phyloP scores from a whole-genome alignment of 2,113 vertebrate genomes.

The Psittacula cyanocephala region DNA sequence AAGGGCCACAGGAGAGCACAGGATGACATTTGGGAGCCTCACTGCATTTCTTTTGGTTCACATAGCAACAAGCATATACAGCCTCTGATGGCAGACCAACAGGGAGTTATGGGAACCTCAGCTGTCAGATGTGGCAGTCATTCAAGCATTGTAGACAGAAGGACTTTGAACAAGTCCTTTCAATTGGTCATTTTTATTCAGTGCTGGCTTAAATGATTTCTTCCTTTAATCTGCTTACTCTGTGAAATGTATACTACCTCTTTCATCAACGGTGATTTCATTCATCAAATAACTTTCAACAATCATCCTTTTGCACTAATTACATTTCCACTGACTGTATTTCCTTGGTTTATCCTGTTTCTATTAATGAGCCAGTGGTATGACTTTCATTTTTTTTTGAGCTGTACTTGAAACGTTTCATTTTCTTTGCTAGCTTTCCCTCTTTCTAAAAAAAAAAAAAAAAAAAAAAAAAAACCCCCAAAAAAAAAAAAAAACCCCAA shows the following conservation, averaged over 20 bases:
- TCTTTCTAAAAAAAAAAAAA: not conserved
- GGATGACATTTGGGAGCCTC: not conserved
- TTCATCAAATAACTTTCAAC: not conserved
- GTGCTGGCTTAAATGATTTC: not conserved
- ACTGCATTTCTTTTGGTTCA: slow-evolving; percentile 58
- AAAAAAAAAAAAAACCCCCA: no score
- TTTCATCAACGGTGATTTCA: not conserved
- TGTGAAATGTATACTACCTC: not conserved
- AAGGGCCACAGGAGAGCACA: not conserved
- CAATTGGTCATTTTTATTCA: slow-evolving; percentile 8
- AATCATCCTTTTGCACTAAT: not conserved
- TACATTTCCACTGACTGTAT: not conserved
- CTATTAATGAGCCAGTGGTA: not conserved
- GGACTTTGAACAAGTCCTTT: slow-evolving; percentile 9
- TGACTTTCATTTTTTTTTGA: not conserved
- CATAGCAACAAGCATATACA: slow-evolving; percentile 69
- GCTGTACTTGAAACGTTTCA: not conserved
- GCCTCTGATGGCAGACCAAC: slow-evolving; percentile 44
- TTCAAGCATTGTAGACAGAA: slow-evolving; percentile 52
- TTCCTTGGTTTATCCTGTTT: not conserved
- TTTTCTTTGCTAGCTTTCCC: not conserved
- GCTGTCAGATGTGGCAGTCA: slow-evolving; percentile 67
- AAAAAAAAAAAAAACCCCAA: not conserved
- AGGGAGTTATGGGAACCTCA: slow-evolving; percentile 64
- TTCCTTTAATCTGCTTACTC: not conserved